These are phyloP conservation scores for Pteromalus puparum DNA, from an alignment of 1,140 invertebrate genomes.

Conservation along the genomic window DNA sequence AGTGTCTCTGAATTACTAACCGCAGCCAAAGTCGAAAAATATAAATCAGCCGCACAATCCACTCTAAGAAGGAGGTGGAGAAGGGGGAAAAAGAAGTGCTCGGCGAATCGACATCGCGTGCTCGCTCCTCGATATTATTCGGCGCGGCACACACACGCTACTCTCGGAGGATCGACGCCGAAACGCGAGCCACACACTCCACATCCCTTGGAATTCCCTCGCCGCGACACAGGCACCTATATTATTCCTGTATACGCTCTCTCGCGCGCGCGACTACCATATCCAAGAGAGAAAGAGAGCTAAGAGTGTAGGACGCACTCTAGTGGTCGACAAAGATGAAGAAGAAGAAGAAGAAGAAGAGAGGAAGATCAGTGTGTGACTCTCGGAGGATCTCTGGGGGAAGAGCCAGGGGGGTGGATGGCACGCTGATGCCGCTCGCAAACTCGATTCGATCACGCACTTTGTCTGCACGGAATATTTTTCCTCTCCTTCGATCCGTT, in stretches of 20 bases:
- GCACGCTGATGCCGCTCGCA: not conserved
- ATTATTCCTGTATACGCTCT: not conserved
- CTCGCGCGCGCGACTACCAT: conserved; percentile 46
- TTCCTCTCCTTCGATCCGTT: not conserved
- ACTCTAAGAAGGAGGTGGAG: too few species aligned
- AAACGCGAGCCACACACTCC: conserved; percentile 20
- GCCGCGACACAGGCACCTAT: conserved; percentile 31
- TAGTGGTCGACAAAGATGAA: conserved; percentile 52
- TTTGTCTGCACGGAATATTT: conserved; percentile 41
- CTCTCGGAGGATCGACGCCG: not conserved
- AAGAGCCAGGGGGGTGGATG: not conserved
- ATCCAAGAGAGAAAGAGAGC: conserved; percentile 28
- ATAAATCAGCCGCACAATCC: conserved; percentile 1
- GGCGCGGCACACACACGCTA: conserved; percentile 2
- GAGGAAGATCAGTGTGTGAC: conserved; percentile 70
- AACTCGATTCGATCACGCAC: conserved; percentile 47
- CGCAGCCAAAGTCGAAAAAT: not conserved
- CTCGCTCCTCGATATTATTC: conserved; percentile 23
- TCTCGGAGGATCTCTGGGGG: conserved; percentile 63
- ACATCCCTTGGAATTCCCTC: conserved; percentile 56
- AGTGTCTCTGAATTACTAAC: too few species aligned
- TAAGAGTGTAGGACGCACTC: conserved; percentile 10
- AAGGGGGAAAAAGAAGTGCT: not conserved
- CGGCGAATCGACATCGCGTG: not conserved
- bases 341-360: conserved; percentile 59